Conservation (phyloP, 1,140 invertebrate species). For the Pogonomyrmex californicus region DNA sequence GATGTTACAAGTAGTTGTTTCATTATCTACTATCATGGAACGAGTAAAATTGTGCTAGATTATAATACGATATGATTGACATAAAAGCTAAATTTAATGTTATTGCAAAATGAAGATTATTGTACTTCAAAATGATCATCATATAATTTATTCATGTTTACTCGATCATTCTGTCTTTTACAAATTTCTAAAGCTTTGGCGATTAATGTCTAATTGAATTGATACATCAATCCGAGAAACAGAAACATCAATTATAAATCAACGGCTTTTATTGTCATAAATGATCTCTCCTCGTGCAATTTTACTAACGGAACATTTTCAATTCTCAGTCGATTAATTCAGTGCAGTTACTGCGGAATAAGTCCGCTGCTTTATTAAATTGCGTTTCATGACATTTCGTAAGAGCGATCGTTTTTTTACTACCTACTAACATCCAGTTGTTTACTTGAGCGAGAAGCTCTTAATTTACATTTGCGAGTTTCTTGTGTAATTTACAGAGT, state of each 20-base stretch:
- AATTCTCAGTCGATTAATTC: constrained; percentile 26
- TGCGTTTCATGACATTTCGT: not conserved
- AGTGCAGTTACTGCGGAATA: not conserved
- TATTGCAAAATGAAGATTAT: not conserved
- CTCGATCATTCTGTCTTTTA: not conserved
- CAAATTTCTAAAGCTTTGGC: not conserved
- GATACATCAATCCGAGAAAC: not conserved
- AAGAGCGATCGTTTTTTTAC: constrained; percentile 3
- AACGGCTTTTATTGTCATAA: not conserved
- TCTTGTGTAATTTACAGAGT: not conserved
- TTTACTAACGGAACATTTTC: not conserved
- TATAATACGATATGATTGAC: not conserved
- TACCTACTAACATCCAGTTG: not conserved
- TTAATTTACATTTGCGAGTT: constrained; percentile 13
- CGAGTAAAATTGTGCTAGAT: not conserved
- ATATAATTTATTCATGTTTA: not conserved
- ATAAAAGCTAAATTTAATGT: not conserved
- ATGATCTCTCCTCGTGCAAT: not conserved
- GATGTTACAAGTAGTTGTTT: not conserved
- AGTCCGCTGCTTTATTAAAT: not conserved
- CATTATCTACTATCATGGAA: not conserved
- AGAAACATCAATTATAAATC: not conserved
- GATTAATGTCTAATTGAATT: not conserved
- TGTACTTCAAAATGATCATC: not conserved
- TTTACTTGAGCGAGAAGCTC: not conserved